Conservation (phyloP, 2,888 invertebrate species). For the Heliconius aoede region DNA sequence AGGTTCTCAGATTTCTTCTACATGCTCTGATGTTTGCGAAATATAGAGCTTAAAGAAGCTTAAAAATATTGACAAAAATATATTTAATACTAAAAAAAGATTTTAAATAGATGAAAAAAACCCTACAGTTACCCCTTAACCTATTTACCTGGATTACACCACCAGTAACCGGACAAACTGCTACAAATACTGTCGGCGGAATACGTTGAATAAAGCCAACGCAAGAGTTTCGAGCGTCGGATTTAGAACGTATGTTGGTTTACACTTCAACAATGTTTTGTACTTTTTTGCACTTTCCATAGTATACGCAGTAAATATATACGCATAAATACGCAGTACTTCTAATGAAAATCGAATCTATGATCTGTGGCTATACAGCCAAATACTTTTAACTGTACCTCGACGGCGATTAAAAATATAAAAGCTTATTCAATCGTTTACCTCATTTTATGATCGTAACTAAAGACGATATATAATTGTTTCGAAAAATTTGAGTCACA, state of each 20-base stretch:
- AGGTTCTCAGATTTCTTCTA: too few species aligned
- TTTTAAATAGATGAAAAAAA: not conserved
- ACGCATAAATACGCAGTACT: not conserved
- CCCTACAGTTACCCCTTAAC: not conserved
- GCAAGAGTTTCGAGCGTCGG: constrained; percentile 38
- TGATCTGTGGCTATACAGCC: not conserved
- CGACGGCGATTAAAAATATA: too few species aligned
- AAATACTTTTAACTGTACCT: not conserved
- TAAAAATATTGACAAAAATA: not conserved
- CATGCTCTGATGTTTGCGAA: too few species aligned
- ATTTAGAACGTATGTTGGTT: constrained; percentile 35
- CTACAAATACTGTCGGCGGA: constrained; percentile 40
- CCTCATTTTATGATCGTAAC: not conserved
- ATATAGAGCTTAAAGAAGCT: too few species aligned
- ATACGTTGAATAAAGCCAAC: constrained; percentile 42
- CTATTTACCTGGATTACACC: constrained; percentile 42
- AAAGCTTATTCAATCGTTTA: not conserved
- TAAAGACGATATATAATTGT: not conserved
- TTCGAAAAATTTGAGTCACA: not conserved
- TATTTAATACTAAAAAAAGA: not conserved
- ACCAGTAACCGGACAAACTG: constrained; percentile 36
- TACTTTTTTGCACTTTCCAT: not conserved
- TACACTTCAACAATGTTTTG: constrained; percentile 27
- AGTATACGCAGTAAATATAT: not conserved
- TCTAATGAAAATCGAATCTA: not conserved